Evolutionary conservation across 2,888 invertebrate genomes (phyloP).

Genomic region (Dynastes hyllus): DNA sequence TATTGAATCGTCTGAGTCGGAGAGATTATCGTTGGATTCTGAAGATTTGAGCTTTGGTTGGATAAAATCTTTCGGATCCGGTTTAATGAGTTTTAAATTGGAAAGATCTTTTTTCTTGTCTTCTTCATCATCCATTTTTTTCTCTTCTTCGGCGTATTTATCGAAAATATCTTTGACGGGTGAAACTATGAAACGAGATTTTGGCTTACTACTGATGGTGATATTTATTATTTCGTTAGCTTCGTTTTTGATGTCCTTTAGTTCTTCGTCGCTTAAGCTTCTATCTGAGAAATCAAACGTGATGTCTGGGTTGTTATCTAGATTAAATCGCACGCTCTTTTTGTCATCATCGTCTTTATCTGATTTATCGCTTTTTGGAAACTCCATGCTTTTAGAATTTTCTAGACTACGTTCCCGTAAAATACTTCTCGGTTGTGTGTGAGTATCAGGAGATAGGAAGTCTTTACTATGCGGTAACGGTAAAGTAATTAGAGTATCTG

Average conservation of each 20-base stretch:
- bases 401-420: slow-evolving; percentile 75
- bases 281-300: slow-evolving; percentile 69
- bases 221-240: slow-evolving; percentile 63
- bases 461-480: slow-evolving; percentile 42
- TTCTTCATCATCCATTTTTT: slow-evolving; percentile 60
- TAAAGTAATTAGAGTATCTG: slow-evolving; percentile 8
- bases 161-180: slow-evolving; percentile 59
- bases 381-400: slow-evolving; percentile 65
- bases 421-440: slow-evolving; percentile 75
- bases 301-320: slow-evolving; percentile 72
- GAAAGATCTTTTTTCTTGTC: slow-evolving; percentile 34
- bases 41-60: slow-evolving; percentile 73
- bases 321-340: slow-evolving; percentile 83
- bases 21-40: slow-evolving; percentile 69
- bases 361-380: slow-evolving; percentile 66
- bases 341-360: slow-evolving; percentile 80
- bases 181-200: slow-evolving; percentile 64
- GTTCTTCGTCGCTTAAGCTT: slow-evolving; percentile 65
- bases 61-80: slow-evolving; percentile 76
- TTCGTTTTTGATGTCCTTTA: slow-evolving; percentile 57
- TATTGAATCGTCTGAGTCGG: slow-evolving; percentile 73
- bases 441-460: slow-evolving; percentile 56
- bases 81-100: slow-evolving; percentile 72
- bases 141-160: slow-evolving; percentile 49
- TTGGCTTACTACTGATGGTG: slow-evolving; percentile 60